Conservation (phyloP, 2,888 invertebrate genomes). For the Latrodectus hesperus region DNA sequence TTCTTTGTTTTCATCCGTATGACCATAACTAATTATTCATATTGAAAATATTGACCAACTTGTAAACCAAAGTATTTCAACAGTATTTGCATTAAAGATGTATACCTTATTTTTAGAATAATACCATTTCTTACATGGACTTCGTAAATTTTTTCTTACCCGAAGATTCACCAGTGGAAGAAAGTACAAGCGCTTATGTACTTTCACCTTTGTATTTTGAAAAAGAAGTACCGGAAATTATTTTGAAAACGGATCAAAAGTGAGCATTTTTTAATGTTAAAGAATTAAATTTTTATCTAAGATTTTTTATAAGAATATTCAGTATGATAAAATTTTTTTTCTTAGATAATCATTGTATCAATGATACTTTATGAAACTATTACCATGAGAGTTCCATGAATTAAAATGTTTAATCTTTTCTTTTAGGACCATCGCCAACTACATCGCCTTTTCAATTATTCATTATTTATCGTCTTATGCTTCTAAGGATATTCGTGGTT, state of each 20-base stretch:
- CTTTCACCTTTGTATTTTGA: not conserved
- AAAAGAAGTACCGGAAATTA: constrained; percentile 1
- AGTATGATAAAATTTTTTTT: no score
- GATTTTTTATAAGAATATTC: not conserved
- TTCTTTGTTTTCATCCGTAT: no score
- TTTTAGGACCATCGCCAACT: constrained; percentile 45
- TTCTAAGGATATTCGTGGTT: not conserved
- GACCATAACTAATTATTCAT: no score
- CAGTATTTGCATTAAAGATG: not conserved
- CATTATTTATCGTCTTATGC: not conserved
- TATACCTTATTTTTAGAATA: not conserved
- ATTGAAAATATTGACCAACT: no score
- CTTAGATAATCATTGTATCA: no score
- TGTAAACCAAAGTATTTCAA: not conserved
- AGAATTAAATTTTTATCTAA: not conserved
- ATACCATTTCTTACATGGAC: constrained; percentile 24
- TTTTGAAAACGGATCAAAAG: constrained; percentile 8
- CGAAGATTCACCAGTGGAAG: constrained; percentile 14
- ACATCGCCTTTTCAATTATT: constrained; percentile 27
- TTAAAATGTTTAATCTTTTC: not conserved
- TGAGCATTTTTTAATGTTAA: not conserved
- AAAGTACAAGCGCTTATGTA: constrained; percentile 3
- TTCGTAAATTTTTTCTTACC: constrained; percentile 14
- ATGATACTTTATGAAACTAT: no score
- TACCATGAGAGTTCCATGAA: not conserved